Base-by-base conservation (phyloP, 1,140 invertebrate genomes). In the Drepana arcuata region DNA sequence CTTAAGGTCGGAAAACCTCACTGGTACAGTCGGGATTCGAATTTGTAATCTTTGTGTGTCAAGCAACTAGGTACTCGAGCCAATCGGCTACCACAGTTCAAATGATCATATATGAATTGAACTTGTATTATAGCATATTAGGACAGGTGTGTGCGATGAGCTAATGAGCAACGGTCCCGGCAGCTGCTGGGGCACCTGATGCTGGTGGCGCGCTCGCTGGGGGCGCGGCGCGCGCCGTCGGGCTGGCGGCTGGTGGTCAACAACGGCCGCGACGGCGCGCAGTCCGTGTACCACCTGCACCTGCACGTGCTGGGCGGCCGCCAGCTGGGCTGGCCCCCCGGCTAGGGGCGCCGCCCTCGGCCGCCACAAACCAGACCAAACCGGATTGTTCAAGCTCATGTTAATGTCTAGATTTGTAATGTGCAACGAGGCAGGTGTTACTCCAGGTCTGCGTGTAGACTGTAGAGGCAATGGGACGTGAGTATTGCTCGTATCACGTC, bases 241-340 rank as follows among this genome's bases (percentile, higher is more conserved):
- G 87, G 87, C 3, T 88, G 85, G 65, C 59, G 89, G 13, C 54
- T 90, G 21, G 89, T 93, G 2, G 85, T 93, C 23, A 93, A 93
- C 72, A 91, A 92, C 64, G 91, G 91, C 2, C 65, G 77, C 4
- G 77, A 92, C 33, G 92, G 90, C 1, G 87, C 87, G 34, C 92
- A 93, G 54, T 88, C 86, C 7, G 90, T 93, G 7, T 92, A 90
- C 70, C 91, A 92, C 70, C 70, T 93, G 2, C 92, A 93, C 61
- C 55, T 93, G 7, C 92, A 93, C 59, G 87, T 93, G 21, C 46
- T 93, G 3, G 94, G 93, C n/a, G 93, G 93, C 2, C 66, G 92
- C 29, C 93, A 95, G 82, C 83, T 95, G 86, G 73, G 65, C 7
- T 95, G 93, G 93, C 93, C 93, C 2, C 93, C 93, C 2, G 92